A percentile compares a stretch with the other conserved stretches of the same genome.
Conservation (phyloP, 2,888 invertebrate species). For the Coelogynopora nodosa region DNA sequence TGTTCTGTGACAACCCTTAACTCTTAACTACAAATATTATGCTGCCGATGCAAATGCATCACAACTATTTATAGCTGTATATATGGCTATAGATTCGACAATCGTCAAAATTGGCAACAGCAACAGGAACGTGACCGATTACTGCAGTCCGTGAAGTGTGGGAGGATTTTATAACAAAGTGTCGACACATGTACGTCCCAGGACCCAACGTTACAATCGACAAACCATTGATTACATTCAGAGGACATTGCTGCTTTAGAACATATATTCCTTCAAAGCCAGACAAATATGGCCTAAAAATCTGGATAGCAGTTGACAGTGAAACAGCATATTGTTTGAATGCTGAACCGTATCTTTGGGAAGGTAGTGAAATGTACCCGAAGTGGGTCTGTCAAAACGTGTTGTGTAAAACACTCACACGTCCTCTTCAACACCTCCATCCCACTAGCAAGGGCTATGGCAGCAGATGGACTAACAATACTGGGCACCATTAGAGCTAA, state of each 20-base stretch:
- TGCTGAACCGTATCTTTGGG: background rate
- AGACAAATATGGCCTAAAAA: slow-evolving; percentile 11
- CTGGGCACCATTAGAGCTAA: too few relatives aligned
- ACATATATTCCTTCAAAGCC: slow-evolving; percentile 17
- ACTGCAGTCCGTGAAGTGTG: slow-evolving; percentile 35
- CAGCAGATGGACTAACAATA: too few relatives aligned
- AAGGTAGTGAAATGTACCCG: background rate
- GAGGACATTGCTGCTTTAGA: slow-evolving; percentile 16
- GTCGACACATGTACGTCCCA: slow-evolving; percentile 34
- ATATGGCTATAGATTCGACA: background rate
- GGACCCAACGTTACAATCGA: slow-evolving; percentile 32
- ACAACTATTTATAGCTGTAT: slow-evolving; percentile 29
- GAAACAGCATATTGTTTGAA: slow-evolving; percentile 29
- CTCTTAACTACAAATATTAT: background rate
- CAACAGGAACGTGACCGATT: slow-evolving; percentile 22
- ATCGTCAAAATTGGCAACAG: slow-evolving; percentile 22
- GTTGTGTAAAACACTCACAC: too few relatives aligned
- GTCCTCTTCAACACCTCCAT: too few relatives aligned
- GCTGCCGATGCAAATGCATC: slow-evolving; percentile 1
- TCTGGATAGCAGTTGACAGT: background rate
- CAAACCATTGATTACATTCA: slow-evolving; percentile 9
- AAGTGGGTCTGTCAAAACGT: background rate
- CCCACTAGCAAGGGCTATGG: too few relatives aligned
- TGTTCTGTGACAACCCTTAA: slow-evolving; percentile 24
- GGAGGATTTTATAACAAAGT: slow-evolving; percentile 26